phyloP scores from a whole-genome alignment of 2,797 vertebrate genomes.

The Phoeniculus purpureus region DNA sequence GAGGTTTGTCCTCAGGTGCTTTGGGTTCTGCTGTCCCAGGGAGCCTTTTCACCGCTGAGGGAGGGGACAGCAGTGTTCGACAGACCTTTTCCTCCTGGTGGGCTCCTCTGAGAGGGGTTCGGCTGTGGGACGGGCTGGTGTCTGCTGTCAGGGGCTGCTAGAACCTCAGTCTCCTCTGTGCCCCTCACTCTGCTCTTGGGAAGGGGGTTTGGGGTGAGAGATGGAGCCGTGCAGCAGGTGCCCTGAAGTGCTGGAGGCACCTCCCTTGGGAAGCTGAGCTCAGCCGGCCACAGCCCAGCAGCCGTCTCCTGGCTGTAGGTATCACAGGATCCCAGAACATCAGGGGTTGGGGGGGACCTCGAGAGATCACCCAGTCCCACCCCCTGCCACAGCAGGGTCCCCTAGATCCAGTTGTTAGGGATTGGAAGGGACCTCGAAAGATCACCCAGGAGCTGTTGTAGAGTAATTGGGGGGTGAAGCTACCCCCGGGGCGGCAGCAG shows the following conservation, averaged over 20 bases:
- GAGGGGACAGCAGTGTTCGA: neutral
- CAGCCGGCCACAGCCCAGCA: neutral
- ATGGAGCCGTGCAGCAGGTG: neutral
- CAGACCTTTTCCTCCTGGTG: neutral
- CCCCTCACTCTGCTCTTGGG: neutral
- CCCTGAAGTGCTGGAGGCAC: neutral
- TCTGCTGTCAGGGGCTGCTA: neutral
- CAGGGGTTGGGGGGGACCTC: too few species aligned
- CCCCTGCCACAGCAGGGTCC: too few species aligned
- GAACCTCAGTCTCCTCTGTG: neutral
- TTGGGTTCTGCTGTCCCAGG: neutral
- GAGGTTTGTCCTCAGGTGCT: neutral
- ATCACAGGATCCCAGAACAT: too few species aligned
- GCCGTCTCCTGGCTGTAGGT: neutral
- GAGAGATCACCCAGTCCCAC: too few species aligned
- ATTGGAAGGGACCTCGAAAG: too few species aligned
- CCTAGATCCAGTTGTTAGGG: too few species aligned
- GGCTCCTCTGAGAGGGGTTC: neutral
- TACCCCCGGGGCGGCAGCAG: neutral
- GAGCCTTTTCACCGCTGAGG: neutral
- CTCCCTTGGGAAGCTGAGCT: neutral
- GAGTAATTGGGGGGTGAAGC: too few species aligned
- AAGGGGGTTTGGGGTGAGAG: neutral
- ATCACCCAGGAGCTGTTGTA: too few species aligned
- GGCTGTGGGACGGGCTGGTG: neutral